Base-by-base conservation (phyloP, 2,113 vertebrate genomes). In the cattle (Bos taurus) region DNA sequence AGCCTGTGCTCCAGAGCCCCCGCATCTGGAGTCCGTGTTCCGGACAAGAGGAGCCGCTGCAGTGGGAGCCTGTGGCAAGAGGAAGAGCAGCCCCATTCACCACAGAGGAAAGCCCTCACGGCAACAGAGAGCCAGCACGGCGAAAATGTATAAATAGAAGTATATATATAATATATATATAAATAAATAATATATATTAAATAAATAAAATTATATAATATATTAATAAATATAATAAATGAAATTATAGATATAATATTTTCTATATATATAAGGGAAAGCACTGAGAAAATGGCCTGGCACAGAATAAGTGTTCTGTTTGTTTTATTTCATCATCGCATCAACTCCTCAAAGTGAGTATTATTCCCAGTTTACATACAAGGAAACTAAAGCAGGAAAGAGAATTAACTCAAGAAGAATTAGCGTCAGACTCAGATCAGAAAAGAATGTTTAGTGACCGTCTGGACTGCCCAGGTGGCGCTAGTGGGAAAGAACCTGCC, bases 61-160 rank as follows among this genome's bases (percentile, higher is more conserved):
- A 4, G 30, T 0, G n/a, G 19, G 64, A 11, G 64, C 64, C 33
- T 36, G 17, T 0, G 64, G 1, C 16, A 2, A 3, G 16, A n/a
- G 33, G 64, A 36, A 5, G 64, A 71, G n/a, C 64, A 10, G n/a
- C 64, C 64, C 64, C 17, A 5, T n/a, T 36, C 64, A 21, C 8
- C 33, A 4, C 64, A 15, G 62, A 3, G 19, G 64, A 36, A 11
- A 11, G 64, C 64, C 19, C n/a, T 36, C n/a, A 4, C 4, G 2
- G n/a, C n/a, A 11, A 17, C 33, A 3, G 19, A 71, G 67, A 12
- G n/a, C 67, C n/a, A 40, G 67, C 67, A 12, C 0, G 10, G 67
- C n/a, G 19, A 3, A n/a, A 7, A 7, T 0, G 14, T 2, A 15
- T 0, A 13, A 7, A 14, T 3, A 15, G 28, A 62, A 62, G 60